Evolutionary conservation across 1,140 invertebrate genomes (phyloP).

Genomic region (Vollenhovia emeryi): DNA sequence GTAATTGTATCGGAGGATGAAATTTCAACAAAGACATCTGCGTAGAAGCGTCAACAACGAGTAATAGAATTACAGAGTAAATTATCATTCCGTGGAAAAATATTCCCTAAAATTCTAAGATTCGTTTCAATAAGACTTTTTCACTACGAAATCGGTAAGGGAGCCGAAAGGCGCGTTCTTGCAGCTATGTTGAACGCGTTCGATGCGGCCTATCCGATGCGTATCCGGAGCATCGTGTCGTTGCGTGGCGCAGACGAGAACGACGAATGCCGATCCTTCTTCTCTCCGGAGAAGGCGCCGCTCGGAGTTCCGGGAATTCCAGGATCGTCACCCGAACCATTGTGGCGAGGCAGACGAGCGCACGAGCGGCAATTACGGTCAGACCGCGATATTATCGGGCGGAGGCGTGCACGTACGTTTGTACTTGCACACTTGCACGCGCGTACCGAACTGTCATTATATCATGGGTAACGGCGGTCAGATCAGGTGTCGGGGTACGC

Average conservation of each 20-base stretch:
- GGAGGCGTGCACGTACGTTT: conserved; percentile 62
- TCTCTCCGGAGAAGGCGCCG: conserved; percentile 73
- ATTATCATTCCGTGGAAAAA: too few relatives aligned
- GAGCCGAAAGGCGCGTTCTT: background rate
- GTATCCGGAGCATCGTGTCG: conserved; percentile 12
- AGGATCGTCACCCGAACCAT: conserved; percentile 61
- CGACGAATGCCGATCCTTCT: conserved; percentile 68
- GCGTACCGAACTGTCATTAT: conserved; percentile 68
- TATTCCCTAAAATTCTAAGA: too few relatives aligned
- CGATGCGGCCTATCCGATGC: background rate
- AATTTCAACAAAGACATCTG: background rate
- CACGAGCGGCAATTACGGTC: conserved; percentile 65
- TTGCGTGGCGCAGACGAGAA: conserved; percentile 15
- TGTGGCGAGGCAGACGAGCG: conserved; percentile 44
- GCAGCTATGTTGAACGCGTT: background rate
- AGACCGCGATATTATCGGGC: conserved; percentile 71
- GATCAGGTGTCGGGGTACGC: conserved; percentile 35
- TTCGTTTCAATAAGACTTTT: background rate
- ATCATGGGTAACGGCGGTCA: conserved; percentile 42
- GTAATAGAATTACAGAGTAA: background rate
- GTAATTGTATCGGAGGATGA: conserved; percentile 1
- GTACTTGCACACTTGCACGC: conserved; percentile 41
- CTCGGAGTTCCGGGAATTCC: conserved; percentile 69
- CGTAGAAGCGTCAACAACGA: background rate
- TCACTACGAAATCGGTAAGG: background rate